phyloP scores from a whole-genome alignment of 2,888 invertebrate species.

The Cryptus armator region DNA sequence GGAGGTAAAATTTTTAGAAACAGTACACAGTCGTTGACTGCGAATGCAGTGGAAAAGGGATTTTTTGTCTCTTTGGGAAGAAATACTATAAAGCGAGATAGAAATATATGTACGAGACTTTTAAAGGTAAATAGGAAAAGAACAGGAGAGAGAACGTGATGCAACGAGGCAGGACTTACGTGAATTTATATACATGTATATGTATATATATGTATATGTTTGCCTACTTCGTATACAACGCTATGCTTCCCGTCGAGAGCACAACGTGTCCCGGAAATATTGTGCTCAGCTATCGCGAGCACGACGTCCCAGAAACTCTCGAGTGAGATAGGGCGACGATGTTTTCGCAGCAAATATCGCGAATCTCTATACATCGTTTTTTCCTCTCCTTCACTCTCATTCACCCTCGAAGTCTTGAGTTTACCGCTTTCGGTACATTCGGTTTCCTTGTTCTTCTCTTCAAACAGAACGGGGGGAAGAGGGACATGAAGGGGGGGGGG shows the following conservation, averaged over 20 bases:
- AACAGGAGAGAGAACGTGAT: conserved; percentile 50
- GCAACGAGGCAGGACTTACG: conserved; percentile 55
- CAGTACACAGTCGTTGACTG: conserved; percentile 34
- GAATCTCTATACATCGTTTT: conserved; percentile 12
- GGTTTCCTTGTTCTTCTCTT: conserved; percentile 14
- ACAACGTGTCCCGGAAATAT: conserved; percentile 67
- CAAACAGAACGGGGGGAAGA: neutral
- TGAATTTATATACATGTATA: neutral
- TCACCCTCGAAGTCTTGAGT: conserved; percentile 6
- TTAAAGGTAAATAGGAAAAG: conserved; percentile 54
- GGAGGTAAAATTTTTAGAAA: conserved; percentile 43
- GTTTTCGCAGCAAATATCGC: conserved; percentile 68
- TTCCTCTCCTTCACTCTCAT: conserved; percentile 5
- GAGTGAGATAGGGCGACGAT: conserved; percentile 58
- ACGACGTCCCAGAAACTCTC: conserved; percentile 39
- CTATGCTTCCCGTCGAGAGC: conserved; percentile 55
- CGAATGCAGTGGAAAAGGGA: conserved; percentile 54
- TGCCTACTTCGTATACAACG: conserved; percentile 41
- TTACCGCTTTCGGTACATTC: neutral
- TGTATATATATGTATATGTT: neutral
- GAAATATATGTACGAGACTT: conserved; percentile 36
- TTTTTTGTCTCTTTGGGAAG: conserved; percentile 34
- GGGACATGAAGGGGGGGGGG: too few species aligned
- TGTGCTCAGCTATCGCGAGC: conserved; percentile 54
- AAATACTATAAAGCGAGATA: conserved; percentile 14